Evolutionary conservation across 1,140 invertebrate genomes (phyloP), one percentile per base, ranked within the genome.

Genomic region (Bradynema listronoti): DNA sequence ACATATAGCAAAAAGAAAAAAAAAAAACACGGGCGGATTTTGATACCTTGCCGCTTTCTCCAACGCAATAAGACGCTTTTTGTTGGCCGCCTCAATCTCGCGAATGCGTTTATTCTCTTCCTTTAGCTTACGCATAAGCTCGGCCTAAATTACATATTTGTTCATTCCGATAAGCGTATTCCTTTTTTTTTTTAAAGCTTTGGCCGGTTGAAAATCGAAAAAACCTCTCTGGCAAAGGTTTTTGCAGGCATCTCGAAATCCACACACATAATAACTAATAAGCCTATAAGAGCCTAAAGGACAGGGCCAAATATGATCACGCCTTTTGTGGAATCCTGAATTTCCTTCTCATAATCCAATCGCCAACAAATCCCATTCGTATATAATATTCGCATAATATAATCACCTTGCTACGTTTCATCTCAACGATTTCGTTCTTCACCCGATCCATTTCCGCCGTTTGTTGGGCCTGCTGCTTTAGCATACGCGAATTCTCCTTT

Each of bases 71-170:
- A 96, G 87, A 83, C 94, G 86, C 70, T 86, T 82, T 61, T 85
- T 82, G 58, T 86, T 81, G 33, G 82, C 76, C n/a, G 80, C 58
- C 59, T 85, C 82, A 14, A 73, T 66, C 63, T 82, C 86, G 67
- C 90, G 89, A 66, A 89, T 88, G 51, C 86, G 84, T 63, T 85
- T 86, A 0, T 85, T 84, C 77, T 97, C 92, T 62, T 91, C 89
- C 59, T 89, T 87, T 84, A 96, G 91, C 80, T 90, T 88, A 70
- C 91, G 89, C 73, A 96, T 86, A 34, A 98, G 80, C 78, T 88
- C 87, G 0, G 92, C 89, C 86, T 87, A 65, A 52, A 58, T 58
- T 3, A 32, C 16, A 32, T 29, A 36, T 4, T 16, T 32, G 11
- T 5, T 52, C 63, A 19, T 49, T 11, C 42, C 24, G 30, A 34